These are phyloP conservation scores for Vollenhovia emeryi DNA, from an alignment of 1,140 invertebrate species.

Conservation along the genomic window DNA sequence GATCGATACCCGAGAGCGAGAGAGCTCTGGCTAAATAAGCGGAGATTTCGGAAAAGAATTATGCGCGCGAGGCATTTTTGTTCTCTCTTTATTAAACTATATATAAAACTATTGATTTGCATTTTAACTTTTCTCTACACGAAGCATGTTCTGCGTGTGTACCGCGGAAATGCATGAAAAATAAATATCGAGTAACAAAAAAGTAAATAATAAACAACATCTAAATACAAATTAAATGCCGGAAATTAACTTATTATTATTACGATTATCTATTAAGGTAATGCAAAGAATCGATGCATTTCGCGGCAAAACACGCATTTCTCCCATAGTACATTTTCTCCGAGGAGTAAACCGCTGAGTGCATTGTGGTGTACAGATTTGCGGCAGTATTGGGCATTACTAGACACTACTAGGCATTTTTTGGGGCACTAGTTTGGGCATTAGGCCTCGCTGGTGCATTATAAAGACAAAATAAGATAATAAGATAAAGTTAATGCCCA, in stretches of 20 bases:
- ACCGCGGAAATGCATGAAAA: neutral
- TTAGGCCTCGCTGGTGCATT: no score
- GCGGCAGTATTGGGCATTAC: no score
- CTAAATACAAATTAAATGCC: neutral
- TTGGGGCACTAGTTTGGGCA: no score
- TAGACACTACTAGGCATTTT: no score
- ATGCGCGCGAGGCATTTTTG: neutral
- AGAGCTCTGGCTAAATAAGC: slow-evolving; percentile 6
- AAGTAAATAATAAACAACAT: slow-evolving; percentile 4
- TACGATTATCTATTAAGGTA: neutral
- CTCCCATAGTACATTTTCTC: no score
- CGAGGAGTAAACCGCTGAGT: no score
- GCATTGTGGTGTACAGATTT: no score
- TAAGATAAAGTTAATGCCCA: no score
- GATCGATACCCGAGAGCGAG: slow-evolving; percentile 17
- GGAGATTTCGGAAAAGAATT: neutral
- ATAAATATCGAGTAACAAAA: neutral
- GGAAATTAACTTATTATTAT: neutral
- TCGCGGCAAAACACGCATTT: no score
- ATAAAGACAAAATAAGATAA: no score
- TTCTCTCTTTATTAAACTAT: neutral
- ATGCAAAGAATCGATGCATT: neutral
- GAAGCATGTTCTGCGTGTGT: neutral
- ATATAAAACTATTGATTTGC: neutral
- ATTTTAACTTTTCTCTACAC: neutral